Evolutionary conservation across 2,888 invertebrate genomes (phyloP).

Genomic region (Laothoe populi): DNA sequence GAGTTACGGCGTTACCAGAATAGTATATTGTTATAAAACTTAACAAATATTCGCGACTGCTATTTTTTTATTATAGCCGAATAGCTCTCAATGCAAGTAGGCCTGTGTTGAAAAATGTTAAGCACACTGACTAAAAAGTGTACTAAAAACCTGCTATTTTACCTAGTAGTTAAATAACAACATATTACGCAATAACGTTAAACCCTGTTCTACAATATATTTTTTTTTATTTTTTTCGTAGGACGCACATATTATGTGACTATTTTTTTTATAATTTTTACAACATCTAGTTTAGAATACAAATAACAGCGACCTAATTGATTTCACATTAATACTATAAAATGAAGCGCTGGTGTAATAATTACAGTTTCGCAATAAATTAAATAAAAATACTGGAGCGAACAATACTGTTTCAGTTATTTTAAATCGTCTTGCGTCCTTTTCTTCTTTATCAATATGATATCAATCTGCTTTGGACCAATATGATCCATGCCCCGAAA

Average conservation of each 20-base stretch:
- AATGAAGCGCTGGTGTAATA: conserved; percentile 53
- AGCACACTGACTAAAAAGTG: conserved; percentile 8
- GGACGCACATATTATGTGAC: conserved; percentile 28
- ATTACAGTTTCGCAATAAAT: conserved; percentile 43
- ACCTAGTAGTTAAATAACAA: conserved; percentile 24
- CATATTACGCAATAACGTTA: conserved; percentile 24
- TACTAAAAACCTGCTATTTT: not conserved
- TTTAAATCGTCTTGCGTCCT: conserved; percentile 23
- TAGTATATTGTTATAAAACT: conserved; percentile 24
- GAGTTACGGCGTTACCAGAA: conserved; percentile 12
- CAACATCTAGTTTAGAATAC: conserved; percentile 48
- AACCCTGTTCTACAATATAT: conserved; percentile 27
- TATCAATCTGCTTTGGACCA: conserved; percentile 7
- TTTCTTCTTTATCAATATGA: not conserved
- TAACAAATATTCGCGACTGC: not conserved
- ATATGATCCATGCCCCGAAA: conserved; percentile 1
- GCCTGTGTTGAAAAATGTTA: conserved; percentile 3
- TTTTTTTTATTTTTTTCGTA: conserved; percentile 23
- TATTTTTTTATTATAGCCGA: not conserved
- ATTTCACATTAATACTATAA: conserved; percentile 29
- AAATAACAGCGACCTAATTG: conserved; percentile 53
- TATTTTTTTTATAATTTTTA: conserved; percentile 41
- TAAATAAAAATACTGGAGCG: conserved; percentile 49
- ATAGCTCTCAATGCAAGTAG: conserved; percentile 5
- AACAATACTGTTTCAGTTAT: conserved; percentile 38